Base-by-base conservation (phyloP, 2,797 vertebrate genomes). In the Euphonia xanthogaster region DNA sequence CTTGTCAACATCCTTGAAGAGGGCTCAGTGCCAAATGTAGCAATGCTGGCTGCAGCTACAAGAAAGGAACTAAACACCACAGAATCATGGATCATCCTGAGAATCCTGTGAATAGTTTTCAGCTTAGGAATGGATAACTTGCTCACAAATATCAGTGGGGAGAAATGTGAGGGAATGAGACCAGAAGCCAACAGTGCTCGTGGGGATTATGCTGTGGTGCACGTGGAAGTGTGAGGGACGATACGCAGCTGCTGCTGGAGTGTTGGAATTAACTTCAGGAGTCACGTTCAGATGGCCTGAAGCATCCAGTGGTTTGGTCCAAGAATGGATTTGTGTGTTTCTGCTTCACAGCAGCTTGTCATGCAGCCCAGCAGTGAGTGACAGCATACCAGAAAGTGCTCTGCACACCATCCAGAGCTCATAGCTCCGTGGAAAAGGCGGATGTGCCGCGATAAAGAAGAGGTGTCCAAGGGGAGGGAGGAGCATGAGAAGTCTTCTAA, bases 271-370 rank as follows among this genome's bases (percentile, higher is more conserved):
- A 55, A 54, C 45, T 86, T 65, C 51, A 77, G 87, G 73, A 88
- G 58, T 73, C 78, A 28, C 0, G 4, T 86, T 91, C 62, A 60
- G 20, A 45, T 84, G 0, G 27, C 82, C 68, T 71, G 86, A 66
- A 66, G 82, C 10, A 1, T 72, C 85, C 54, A 61, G 44, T 65
- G 44, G 30, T 91, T 90, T 66, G 60, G 44, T 72, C 94, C 85
- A 65, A 18, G 73, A 63, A 75, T 20, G 68, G 82, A 53, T 96
- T 83, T 75, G 35, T 39, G 75, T 55, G 70, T 60, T 93, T 89
- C 62, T 94, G 70, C 66, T 90, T 88, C 60, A 33, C 88, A 80
- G 83, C 85, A 88, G 60, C 93, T 90, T 90, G 91, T 94, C 87
- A 63, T 55, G 37, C 77, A 84, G 76, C 30, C 47, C 88, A 50